Percentiles rank a stretch among this genome's conserved stretches.
Conservation (phyloP, 2,113 vertebrate species). For the Ranitomeya imitator region DNA sequence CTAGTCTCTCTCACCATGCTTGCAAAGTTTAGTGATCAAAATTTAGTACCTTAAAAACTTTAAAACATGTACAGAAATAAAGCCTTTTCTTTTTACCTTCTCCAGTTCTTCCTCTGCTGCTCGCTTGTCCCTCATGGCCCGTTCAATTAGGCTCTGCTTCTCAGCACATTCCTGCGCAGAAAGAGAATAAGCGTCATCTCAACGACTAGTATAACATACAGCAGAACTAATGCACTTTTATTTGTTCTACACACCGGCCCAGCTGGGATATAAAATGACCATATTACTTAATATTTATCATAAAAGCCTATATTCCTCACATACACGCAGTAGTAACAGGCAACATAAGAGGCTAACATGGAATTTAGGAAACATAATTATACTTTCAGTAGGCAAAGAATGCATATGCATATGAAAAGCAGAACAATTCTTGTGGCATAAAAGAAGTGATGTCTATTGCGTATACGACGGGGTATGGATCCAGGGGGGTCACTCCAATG, state of each 20-base stretch:
- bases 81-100: constrained; percentile 73
- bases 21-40: background rate
- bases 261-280: background rate
- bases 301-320: background rate
- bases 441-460: too few relatives aligned
- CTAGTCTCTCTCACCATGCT: background rate
- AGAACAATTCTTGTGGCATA: too few relatives aligned
- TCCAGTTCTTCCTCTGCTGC: constrained; percentile 90
- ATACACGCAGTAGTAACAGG: background rate
- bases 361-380: too few relatives aligned
- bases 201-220: background rate
- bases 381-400: too few relatives aligned
- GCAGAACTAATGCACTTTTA: background rate
- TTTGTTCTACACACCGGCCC: background rate
- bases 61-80: background rate
- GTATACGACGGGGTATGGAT: too few relatives aligned
- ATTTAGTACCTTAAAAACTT: background rate
- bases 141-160: constrained; percentile 85
- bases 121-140: constrained; percentile 83
- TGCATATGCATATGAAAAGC: too few relatives aligned
- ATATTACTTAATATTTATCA: background rate
- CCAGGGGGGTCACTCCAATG: too few relatives aligned
- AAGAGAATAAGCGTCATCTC: background rate
- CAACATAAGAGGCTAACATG: too few relatives aligned
- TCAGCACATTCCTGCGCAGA: constrained; percentile 84